Evolutionary conservation across 2,113 vertebrate species (phyloP).

Genomic region (Suricata suricatta): DNA sequence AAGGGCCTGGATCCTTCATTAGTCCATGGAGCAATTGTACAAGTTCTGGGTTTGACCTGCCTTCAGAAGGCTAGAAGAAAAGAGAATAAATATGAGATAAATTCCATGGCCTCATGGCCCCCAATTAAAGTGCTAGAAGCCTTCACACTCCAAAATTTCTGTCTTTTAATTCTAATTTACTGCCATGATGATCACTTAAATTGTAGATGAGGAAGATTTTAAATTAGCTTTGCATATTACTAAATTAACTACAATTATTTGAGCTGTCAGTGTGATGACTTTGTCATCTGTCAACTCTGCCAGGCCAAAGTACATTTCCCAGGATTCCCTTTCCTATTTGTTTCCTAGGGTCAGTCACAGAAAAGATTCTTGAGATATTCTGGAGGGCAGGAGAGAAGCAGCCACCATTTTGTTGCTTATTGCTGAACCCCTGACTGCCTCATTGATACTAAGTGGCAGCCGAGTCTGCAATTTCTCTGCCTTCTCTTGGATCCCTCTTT

Average conservation of each 20-base stretch:
- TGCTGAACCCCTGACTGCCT: background rate
- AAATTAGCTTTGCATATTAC: background rate
- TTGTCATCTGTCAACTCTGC: background rate
- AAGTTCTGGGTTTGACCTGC: background rate
- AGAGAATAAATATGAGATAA: background rate
- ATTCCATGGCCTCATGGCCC: background rate
- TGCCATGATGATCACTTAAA: conserved; percentile 19
- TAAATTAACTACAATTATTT: background rate
- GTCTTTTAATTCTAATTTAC: background rate
- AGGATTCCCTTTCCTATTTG: background rate
- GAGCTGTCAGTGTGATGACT: background rate
- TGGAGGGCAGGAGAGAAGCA: background rate
- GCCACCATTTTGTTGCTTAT: background rate
- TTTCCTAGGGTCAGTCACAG: background rate
- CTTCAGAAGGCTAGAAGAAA: background rate
- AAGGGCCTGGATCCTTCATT: background rate
- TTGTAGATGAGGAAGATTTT: background rate
- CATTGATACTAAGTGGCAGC: background rate
- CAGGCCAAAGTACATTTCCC: background rate
- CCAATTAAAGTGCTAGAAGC: background rate
- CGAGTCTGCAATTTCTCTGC: background rate
- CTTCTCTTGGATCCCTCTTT: background rate
- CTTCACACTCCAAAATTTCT: background rate
- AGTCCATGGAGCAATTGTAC: background rate
- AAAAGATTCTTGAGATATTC: background rate